Percentiles rank a stretch among this genome's conserved stretches.
These are phyloP conservation scores for Heliconius cydno DNA, from an alignment of 2,888 invertebrate species.

Conservation along the genomic window DNA sequence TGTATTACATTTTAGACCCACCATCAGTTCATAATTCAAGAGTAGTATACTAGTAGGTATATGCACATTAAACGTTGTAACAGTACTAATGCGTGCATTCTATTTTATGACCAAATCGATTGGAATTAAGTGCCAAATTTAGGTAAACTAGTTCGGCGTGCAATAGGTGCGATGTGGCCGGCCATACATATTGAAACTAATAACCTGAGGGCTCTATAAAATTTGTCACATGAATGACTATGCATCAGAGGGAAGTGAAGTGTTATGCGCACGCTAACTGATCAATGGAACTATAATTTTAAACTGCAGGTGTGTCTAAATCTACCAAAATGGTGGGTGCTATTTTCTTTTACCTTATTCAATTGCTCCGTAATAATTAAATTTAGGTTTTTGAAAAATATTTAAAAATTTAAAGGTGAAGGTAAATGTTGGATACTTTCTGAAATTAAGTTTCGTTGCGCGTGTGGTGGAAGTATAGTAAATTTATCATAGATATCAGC, in stretches of 20 bases:
- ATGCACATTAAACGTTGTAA: conserved; percentile 23
- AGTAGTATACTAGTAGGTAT: conserved; percentile 3
- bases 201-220: conserved; percentile 56
- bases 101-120: conserved; percentile 26
- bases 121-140: conserved; percentile 38
- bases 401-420: too few relatives aligned
- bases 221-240: conserved; percentile 60
- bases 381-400: too few relatives aligned
- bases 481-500: too few relatives aligned
- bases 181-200: conserved; percentile 52
- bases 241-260: conserved; percentile 60
- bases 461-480: too few relatives aligned
- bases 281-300: conserved; percentile 43
- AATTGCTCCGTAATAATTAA: too few relatives aligned
- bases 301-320: conserved; percentile 30
- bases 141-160: conserved; percentile 25
- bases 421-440: too few relatives aligned
- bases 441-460: too few relatives aligned
- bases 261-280: conserved; percentile 50
- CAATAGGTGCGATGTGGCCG: conserved; percentile 36
- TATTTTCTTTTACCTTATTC: too few relatives aligned
- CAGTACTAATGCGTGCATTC: conserved; percentile 21
- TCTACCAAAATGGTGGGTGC: conserved; percentile 4
- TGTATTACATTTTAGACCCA: conserved; percentile 50
- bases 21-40: conserved; percentile 48